Percentiles rank a stretch among this genome's conserved stretches.
Conservation (phyloP, 2,113 vertebrate genomes). For the Pituophis catenifer region DNA sequence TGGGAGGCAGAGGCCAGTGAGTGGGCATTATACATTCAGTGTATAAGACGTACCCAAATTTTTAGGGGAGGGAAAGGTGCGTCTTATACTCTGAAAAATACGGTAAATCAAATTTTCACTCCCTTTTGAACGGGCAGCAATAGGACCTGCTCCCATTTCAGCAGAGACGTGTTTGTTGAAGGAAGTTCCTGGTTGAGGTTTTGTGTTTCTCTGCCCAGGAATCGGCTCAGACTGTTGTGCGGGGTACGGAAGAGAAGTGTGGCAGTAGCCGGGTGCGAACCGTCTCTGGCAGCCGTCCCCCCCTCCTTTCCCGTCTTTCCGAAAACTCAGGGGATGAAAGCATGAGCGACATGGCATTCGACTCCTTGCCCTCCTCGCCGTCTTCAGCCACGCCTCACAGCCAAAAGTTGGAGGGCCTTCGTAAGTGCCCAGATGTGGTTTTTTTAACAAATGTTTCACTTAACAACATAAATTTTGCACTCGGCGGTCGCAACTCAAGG, state of each 20-base stretch:
- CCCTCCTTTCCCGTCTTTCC: conserved; percentile 80
- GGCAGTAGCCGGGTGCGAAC: conserved; percentile 87
- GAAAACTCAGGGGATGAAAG: conserved; percentile 89
- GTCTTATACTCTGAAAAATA: too few species aligned
- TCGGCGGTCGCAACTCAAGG: too few species aligned
- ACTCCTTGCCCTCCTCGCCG: conserved; percentile 88
- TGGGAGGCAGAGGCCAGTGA: too few species aligned
- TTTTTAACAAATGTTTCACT: neutral
- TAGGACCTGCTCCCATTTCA: neutral
- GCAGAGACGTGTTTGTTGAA: neutral
- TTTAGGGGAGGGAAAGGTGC: too few species aligned
- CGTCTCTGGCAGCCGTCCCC: conserved; percentile 79
- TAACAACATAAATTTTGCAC: too few species aligned
- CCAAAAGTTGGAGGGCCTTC: conserved; percentile 67
- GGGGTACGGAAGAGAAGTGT: conserved; percentile 91
- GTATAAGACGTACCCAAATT: too few species aligned
- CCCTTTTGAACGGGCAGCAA: neutral
- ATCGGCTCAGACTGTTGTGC: conserved; percentile 86
- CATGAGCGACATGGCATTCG: conserved; percentile 80
- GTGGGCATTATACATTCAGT: too few species aligned
- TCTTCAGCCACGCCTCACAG: conserved; percentile 75
- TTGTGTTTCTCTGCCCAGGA: conserved; percentile 70
- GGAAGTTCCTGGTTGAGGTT: neutral
- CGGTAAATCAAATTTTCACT: neutral
- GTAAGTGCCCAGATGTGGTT: conserved; percentile 59